These are phyloP conservation scores for Gasterosteus nipponicus DNA, from an alignment of 2,113 vertebrate genomes.

Conservation along the genomic window DNA sequence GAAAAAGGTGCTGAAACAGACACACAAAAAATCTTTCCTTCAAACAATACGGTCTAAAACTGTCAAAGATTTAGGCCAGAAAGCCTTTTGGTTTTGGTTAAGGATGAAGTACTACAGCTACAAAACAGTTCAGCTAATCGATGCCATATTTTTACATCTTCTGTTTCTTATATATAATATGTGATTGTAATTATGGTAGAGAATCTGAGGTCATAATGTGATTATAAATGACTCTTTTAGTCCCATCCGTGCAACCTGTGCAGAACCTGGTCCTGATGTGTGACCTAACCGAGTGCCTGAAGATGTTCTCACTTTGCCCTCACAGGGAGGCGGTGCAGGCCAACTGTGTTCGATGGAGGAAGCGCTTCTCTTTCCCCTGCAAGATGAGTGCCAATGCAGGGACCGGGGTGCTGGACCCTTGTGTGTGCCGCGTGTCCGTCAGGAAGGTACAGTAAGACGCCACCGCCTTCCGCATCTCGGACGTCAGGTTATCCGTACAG, in stretches of 20 bases:
- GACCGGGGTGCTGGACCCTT: conserved; percentile 92
- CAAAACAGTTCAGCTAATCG: neutral
- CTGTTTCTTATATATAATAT: neutral
- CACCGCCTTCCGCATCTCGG: neutral
- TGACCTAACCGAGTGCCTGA: conserved; percentile 1
- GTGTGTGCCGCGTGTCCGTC: conserved; percentile 94
- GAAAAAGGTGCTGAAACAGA: neutral
- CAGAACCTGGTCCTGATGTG: neutral
- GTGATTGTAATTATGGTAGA: neutral
- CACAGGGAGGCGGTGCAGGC: conserved; percentile 93
- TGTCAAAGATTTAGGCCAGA: neutral
- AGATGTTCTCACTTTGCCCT: conserved; percentile 14
- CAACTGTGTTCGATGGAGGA: conserved; percentile 95
- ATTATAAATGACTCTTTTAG: no score
- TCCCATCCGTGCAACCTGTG: neutral
- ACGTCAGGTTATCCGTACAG: neutral
- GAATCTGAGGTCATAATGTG: neutral
- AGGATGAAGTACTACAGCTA: neutral
- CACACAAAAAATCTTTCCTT: neutral
- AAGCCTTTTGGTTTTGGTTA: neutral
- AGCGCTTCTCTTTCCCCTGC: conserved; percentile 92
- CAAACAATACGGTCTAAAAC: neutral
- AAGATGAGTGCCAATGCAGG: conserved; percentile 95
- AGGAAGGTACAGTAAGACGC: conserved; percentile 85
- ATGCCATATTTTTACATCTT: neutral